Evolutionary conservation across 1,140 invertebrate species (phyloP).

Genomic region (Theocolax elegans): DNA sequence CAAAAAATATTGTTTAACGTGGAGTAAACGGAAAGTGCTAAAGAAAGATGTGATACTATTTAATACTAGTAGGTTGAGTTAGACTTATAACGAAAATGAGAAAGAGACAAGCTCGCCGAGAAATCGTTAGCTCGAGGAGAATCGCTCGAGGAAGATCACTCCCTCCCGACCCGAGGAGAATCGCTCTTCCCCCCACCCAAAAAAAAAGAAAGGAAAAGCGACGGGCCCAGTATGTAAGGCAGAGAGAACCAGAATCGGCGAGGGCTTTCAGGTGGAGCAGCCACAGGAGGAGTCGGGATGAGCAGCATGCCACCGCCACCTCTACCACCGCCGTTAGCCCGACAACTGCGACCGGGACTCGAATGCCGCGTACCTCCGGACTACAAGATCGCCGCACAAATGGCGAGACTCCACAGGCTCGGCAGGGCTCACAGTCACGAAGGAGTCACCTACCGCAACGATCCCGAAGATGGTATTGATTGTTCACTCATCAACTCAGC

Average conservation of each 20-base stretch:
- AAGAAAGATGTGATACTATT: too few relatives aligned
- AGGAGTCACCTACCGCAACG: constrained; percentile 77
- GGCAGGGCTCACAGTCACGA: constrained; percentile 88
- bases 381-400: constrained; percentile 83
- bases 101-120: too few relatives aligned
- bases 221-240: not conserved
- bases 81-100: too few relatives aligned
- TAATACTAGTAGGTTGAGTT: too few relatives aligned
- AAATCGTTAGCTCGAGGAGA: too few relatives aligned
- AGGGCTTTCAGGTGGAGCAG: constrained; percentile 66
- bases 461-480: constrained; percentile 79
- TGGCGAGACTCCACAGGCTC: constrained; percentile 80
- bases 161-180: too few relatives aligned
- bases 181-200: not conserved
- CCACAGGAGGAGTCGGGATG: constrained; percentile 53
- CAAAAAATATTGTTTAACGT: too few relatives aligned
- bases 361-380: constrained; percentile 74
- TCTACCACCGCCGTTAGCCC: constrained; percentile 52
- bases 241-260: constrained; percentile 54
- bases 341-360: constrained; percentile 46
- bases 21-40: too few relatives aligned
- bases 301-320: constrained; percentile 59
- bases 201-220: constrained; percentile 1
- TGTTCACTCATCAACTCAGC: too few relatives aligned
- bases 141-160: too few relatives aligned